Evolutionary conservation across 2,113 vertebrate species (phyloP).

Genomic region (Electrona antarctica): DNA sequence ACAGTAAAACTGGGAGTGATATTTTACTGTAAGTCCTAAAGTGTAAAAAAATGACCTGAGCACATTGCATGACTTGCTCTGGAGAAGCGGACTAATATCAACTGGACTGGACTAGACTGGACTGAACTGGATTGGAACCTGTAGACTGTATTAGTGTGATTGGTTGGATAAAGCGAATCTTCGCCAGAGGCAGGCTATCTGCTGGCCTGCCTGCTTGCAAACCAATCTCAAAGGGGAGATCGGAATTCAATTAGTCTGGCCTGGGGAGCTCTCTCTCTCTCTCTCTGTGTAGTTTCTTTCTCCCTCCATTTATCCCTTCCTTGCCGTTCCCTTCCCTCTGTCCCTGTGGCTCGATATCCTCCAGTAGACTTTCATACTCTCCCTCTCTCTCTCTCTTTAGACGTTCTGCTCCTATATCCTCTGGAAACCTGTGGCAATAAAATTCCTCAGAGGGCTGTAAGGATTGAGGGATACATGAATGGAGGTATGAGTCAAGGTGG

Average conservation of each 20-base stretch:
- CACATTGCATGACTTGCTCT: conserved; percentile 34
- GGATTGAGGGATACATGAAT: neutral
- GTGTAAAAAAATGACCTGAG: too few relatives aligned
- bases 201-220: conserved; percentile 65
- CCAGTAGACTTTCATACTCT: conserved; percentile 50
- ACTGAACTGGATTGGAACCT: conserved; percentile 47
- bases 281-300: conserved; percentile 3
- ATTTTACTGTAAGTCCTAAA: too few relatives aligned
- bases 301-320: conserved; percentile 2
- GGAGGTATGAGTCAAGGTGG: conserved; percentile 50
- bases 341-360: too few relatives aligned
- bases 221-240: conserved; percentile 72
- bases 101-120: conserved; percentile 20
- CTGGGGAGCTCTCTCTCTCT: conserved; percentile 34
- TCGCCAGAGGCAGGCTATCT: conserved; percentile 61
- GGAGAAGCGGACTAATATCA: conserved; percentile 56
- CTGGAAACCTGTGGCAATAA: neutral
- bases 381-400: conserved; percentile 34
- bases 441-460: too few relatives aligned
- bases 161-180: conserved; percentile 69
- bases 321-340: neutral
- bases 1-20: too few relatives aligned
- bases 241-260: conserved; percentile 74
- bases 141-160: conserved; percentile 75
- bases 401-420: neutral